These are phyloP conservation scores for Clivina fossor DNA, from an alignment of 2,888 invertebrate species.

Conservation along the genomic window DNA sequence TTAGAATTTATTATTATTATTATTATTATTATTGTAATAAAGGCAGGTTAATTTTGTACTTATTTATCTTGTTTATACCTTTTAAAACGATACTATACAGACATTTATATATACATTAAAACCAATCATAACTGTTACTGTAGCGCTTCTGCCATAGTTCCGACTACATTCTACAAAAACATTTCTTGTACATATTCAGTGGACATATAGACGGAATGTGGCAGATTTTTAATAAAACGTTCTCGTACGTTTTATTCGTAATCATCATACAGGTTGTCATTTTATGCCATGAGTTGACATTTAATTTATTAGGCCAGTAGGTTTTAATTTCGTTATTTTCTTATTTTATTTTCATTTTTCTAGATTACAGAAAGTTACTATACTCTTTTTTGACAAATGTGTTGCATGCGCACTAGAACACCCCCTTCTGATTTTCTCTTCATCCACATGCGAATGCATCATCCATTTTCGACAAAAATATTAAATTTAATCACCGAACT, in stretches of 20 bases:
- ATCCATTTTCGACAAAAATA: no score
- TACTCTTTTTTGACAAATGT: conserved; percentile 28
- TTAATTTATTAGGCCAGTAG: conserved; percentile 26
- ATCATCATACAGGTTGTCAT: no score
- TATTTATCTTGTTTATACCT: conserved; percentile 3
- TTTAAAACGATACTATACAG: conserved; percentile 3
- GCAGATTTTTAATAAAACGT: conserved; percentile 11
- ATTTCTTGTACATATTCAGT: conserved; percentile 27
- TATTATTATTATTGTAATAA: conserved; percentile 18
- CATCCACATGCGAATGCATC: conserved; percentile 24
- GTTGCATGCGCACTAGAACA: conserved; percentile 34
- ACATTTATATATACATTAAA: background rate
- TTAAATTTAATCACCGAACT: no score
- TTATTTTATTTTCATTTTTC: conserved; percentile 16
- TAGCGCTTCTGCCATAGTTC: conserved; percentile 1
- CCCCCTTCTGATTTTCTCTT: conserved; percentile 27
- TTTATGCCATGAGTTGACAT: conserved; percentile 19
- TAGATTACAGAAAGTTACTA: conserved; percentile 23
- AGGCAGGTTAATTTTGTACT: conserved; percentile 5
- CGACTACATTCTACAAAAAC: conserved; percentile 16
- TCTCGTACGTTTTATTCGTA: no score
- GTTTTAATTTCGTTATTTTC: conserved; percentile 10
- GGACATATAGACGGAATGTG: conserved; percentile 18
- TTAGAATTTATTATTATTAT: conserved; percentile 15
- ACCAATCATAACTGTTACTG: background rate